A percentile compares a stretch with the other conserved stretches of the same genome.
These are phyloP conservation scores for Hypothenemus hampei DNA, from an alignment of 1,140 invertebrate genomes.

Conservation along the genomic window DNA sequence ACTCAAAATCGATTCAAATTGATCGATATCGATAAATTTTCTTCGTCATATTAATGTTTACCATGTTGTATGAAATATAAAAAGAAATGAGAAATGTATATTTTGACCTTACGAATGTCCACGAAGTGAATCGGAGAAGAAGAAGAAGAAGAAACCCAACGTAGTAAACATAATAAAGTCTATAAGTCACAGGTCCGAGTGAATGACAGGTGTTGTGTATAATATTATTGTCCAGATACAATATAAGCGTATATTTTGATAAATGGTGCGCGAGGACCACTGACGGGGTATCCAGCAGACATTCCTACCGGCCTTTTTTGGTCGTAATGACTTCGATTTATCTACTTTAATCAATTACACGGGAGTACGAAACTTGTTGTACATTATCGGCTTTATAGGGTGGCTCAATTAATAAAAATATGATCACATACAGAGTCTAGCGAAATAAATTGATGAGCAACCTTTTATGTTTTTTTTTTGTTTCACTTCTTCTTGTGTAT, in stretches of 20 bases:
- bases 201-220: constrained; percentile 32
- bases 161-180: constrained; percentile 28
- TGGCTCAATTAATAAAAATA: too few relatives aligned
- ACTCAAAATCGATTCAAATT: too few relatives aligned
- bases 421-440: too few relatives aligned
- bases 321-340: constrained; percentile 28
- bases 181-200: constrained; percentile 27
- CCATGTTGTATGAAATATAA: too few relatives aligned
- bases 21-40: too few relatives aligned
- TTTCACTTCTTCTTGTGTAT: too few relatives aligned
- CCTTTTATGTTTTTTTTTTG: too few relatives aligned
- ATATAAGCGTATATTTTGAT: constrained; percentile 29
- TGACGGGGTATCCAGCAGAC: constrained; percentile 22
- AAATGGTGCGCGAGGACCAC: constrained; percentile 16
- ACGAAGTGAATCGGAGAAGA: constrained; percentile 13
- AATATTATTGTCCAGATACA: constrained; percentile 29
- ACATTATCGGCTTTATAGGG: too few relatives aligned
- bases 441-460: too few relatives aligned
- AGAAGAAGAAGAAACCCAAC: constrained; percentile 2
- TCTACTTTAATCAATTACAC: constrained; percentile 30
- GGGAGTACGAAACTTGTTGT: too few relatives aligned
- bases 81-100: constrained; percentile 22
- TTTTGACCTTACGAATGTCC: constrained; percentile 17
- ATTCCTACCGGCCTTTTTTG: constrained; percentile 31
- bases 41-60: too few relatives aligned